Evolutionary conservation across 2,888 invertebrate genomes (phyloP), one percentile per base, ranked within the genome.

Genomic region (Agelastica alni): DNA sequence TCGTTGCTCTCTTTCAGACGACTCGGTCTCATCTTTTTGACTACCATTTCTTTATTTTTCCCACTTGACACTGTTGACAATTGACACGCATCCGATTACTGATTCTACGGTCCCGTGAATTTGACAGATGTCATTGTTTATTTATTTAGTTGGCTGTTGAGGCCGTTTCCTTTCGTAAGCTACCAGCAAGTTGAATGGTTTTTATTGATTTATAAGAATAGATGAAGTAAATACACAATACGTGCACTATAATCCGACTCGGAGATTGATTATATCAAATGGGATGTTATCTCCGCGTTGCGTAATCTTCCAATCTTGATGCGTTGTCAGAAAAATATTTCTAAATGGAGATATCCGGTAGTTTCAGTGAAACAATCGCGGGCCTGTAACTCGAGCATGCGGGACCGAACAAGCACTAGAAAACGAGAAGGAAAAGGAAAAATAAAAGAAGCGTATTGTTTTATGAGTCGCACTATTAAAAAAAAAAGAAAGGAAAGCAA

Each of bases 341-440:
- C 62, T 65, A 64, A 60, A 60, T 60, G 60, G 61, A 58, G 58
- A 62, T 62, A 62, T 62, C 62, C 62, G 60, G 62, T 48, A 30
- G 30, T 30, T 48, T 39, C 41, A 49, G 14, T 47, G 53, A 53
- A 61, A 59, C 56, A 61, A 61, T 59, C 56, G 48, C 51, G 49
- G 14, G 45, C 26, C 45, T 52, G 61, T 59, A 61, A 61, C 36
- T 37, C 47, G 52, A 60, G 30, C 51, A 55, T 59, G 32, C 57
- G 59, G 59, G 53, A 43, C 37, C 3, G 32, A 41, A 39, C 18
- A 44, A 45, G 53, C 46, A 34, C 30, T 56, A 12, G 41, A 46
- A 53, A 49, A 31, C 52, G 34, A 49, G 28, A 49, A 39, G 48
- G 26, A 39, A 18, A 45, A 45, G 16, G 46, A 47, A 51, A 57